These are phyloP conservation scores for Cryptosula pallasiana DNA, from an alignment of 2,888 invertebrate species.

Conservation along the genomic window DNA sequence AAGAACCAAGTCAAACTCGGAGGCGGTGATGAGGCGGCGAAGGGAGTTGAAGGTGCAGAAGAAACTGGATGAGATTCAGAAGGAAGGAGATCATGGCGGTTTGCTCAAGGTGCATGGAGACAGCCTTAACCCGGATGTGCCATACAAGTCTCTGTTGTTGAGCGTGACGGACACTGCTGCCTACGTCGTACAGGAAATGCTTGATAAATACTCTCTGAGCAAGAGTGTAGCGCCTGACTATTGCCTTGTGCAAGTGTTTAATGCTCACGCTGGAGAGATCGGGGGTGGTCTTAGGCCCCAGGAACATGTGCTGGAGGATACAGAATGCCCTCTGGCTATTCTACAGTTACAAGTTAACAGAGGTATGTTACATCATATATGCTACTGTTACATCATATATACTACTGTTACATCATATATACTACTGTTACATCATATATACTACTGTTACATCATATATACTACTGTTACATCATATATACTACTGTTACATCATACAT, in stretches of 20 bases:
- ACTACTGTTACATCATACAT: too few relatives aligned
- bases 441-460: too few relatives aligned
- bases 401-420: too few relatives aligned
- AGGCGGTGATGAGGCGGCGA: slow-evolving; percentile 95
- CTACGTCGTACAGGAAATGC: slow-evolving; percentile 88
- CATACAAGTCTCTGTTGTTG: slow-evolving; percentile 92
- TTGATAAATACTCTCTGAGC: slow-evolving; percentile 85
- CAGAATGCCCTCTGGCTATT: slow-evolving; percentile 93
- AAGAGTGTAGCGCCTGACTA: slow-evolving; percentile 84
- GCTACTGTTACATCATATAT: too few relatives aligned
- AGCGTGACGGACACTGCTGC: slow-evolving; percentile 88
- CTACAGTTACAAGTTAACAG: slow-evolving; percentile 30
- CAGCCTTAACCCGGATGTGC: slow-evolving; percentile 89
- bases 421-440: too few relatives aligned
- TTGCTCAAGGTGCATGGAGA: slow-evolving; percentile 81
- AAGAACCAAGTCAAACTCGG: slow-evolving; percentile 97
- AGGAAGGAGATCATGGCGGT: slow-evolving; percentile 59
- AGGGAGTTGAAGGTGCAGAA: slow-evolving; percentile 93
- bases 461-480: too few relatives aligned
- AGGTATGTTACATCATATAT: slow-evolving; percentile 11
- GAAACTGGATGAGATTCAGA: slow-evolving; percentile 92
- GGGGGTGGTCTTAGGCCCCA: slow-evolving; percentile 48
- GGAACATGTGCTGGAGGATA: slow-evolving; percentile 91
- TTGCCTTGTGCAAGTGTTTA: slow-evolving; percentile 73
- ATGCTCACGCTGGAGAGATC: slow-evolving; percentile 24